Evolutionary conservation across 2,888 invertebrate species (phyloP).

Genomic region (Campoplex nolae): DNA sequence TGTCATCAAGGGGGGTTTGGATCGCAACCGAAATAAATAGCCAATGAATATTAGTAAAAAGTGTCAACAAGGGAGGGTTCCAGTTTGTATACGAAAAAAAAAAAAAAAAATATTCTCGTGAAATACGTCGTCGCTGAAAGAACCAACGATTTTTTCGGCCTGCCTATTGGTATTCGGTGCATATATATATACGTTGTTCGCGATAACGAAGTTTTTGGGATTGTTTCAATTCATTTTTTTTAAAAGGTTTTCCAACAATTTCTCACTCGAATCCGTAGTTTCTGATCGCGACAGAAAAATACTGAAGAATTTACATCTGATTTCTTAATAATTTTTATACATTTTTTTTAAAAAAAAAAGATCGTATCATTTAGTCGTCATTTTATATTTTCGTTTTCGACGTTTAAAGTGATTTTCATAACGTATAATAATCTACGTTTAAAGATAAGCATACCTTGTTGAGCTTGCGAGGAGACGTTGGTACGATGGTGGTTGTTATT

Average conservation of each 20-base stretch:
- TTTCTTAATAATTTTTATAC: neutral
- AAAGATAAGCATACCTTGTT: slow-evolving; percentile 79
- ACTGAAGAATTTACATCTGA: neutral
- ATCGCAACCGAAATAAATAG: neutral
- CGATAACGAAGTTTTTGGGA: neutral
- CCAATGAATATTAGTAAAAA: neutral
- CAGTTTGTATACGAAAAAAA: neutral
- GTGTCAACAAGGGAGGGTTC: neutral
- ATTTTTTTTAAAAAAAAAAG: neutral
- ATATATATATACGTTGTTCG: neutral
- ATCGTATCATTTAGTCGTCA: neutral
- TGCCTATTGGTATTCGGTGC: neutral
- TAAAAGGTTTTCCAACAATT: neutral
- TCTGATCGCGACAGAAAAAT: neutral
- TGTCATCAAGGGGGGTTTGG: too few relatives aligned
- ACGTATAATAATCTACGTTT: slow-evolving; percentile 60
- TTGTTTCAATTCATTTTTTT: neutral
- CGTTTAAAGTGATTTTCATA: slow-evolving; percentile 29
- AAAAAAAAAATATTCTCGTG: neutral
- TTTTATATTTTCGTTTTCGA: neutral
- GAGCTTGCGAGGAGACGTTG: slow-evolving; percentile 77
- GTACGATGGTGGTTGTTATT: slow-evolving; percentile 78
- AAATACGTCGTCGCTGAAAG: neutral
- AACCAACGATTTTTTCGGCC: neutral
- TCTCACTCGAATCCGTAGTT: neutral